A percentile compares a stretch with the other conserved stretches of the same genome.
phyloP scores from a whole-genome alignment of 2,888 invertebrate genomes.

The Nomada fucata region DNA sequence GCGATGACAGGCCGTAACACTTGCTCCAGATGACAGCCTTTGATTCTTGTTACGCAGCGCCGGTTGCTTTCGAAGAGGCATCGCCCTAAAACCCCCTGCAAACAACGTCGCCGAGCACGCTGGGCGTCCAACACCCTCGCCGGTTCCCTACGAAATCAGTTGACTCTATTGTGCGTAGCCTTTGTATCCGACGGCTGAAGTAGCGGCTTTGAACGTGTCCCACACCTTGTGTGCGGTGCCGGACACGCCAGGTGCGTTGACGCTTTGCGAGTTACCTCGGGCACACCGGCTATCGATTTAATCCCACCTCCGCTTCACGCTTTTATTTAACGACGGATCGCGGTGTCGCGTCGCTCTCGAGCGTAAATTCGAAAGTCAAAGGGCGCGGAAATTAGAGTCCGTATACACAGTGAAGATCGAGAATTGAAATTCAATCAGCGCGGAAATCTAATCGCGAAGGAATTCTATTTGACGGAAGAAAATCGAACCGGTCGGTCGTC shows the following conservation, averaged over 20 bases:
- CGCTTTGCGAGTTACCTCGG: constrained; percentile 47
- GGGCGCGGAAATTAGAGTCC: neutral
- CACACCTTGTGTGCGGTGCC: constrained; percentile 54
- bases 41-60: constrained; percentile 66
- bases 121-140: constrained; percentile 42
- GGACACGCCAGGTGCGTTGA: constrained; percentile 55
- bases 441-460: constrained; percentile 16
- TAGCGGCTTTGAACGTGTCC: constrained; percentile 67
- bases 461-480: constrained; percentile 1
- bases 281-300: constrained; percentile 43
- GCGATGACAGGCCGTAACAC: constrained; percentile 74
- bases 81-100: constrained; percentile 55
- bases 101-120: constrained; percentile 52
- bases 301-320: constrained; percentile 38
- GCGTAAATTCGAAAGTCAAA: constrained; percentile 39
- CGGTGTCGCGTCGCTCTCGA: neutral
- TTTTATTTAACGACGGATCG: constrained; percentile 30
- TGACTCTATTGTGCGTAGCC: constrained; percentile 68
- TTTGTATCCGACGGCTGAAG: constrained; percentile 65
- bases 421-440: constrained; percentile 38
- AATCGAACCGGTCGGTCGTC: neutral
- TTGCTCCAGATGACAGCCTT: constrained; percentile 74
- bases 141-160: constrained; percentile 56
- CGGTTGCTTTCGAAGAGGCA: constrained; percentile 56
- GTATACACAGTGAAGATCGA: neutral